Base-by-base conservation (phyloP, 2,113 vertebrate genomes). In the Hippocampus guttulatus region DNA sequence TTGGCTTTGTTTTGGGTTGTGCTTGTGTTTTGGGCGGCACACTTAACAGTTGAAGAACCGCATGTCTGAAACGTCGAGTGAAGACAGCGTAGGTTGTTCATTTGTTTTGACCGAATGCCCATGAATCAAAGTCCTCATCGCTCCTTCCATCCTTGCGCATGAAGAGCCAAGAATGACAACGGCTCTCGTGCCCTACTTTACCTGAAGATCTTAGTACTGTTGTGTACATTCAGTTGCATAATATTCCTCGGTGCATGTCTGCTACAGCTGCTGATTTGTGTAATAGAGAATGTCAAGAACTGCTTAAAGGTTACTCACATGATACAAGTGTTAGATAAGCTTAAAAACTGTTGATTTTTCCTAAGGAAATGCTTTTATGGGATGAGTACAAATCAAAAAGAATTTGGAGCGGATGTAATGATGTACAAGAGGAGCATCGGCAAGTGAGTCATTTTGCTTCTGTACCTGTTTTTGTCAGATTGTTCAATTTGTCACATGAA, bases 11-110 rank as follows among this genome's bases (percentile, higher is more conserved):
- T 95, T 93, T 90, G 93, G 93, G 93, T 96, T 93, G 93, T 96
- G 95, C 94, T 95, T 98, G 95, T 94, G 94, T 95, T 91, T 96
- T 94, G 92, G 93, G 91, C 93, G 92, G 92, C 92, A 94, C 93
- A 92, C 94, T 93, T 93, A 45, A 45, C 41, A 47, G 64, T 82
- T 91, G 92, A 91, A 92, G 91, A 92, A 92, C 93, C 95, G 95
- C 94, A 95, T 96, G 95, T 92, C 88, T 91, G 92, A 89, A 69
- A 85, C 87, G 89, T 91, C 75, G 81, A 89, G 89, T 88, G 57
- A 69, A 81, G 75, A 87, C 75, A 79, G 77, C 47, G 16, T 16
- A 73, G 76, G 65, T 81, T 77, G 30, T 75, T 55, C 33, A 69
- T 27, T 81, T 63, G 0, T 78, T 79, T 83, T 78, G 80, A 70